phyloP scores from a whole-genome alignment of 2,797 vertebrate species.

The Florisuga fusca region DNA sequence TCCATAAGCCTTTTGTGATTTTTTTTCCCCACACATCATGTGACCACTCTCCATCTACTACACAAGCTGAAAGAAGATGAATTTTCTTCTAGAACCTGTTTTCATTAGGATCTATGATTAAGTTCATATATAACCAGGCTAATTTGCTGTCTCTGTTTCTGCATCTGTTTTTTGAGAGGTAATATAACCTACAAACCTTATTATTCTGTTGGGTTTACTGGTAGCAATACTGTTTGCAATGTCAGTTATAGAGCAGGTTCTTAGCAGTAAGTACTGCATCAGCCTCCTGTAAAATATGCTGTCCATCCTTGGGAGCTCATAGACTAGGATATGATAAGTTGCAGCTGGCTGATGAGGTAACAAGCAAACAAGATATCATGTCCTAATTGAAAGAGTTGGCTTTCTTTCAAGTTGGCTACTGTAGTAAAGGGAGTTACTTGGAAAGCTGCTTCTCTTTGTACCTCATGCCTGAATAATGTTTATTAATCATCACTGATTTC shows the following conservation, averaged over 20 bases:
- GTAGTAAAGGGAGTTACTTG: constrained; percentile 54
- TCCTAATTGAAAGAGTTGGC: constrained; percentile 56
- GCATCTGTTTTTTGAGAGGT: background rate
- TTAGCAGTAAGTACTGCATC: background rate
- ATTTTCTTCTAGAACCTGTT: background rate
- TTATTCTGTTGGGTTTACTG: background rate
- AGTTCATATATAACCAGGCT: background rate
- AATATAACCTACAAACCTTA: background rate
- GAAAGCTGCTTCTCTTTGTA: constrained; percentile 37
- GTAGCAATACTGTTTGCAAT: background rate
- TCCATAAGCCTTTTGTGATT: accelerated
- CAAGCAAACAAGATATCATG: constrained; percentile 4
- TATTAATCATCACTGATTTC: constrained; percentile 34
- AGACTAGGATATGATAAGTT: constrained; percentile 16
- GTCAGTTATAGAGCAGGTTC: background rate
- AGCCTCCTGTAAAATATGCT: background rate
- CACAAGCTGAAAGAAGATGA: background rate
- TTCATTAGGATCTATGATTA: background rate
- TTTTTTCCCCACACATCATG: background rate
- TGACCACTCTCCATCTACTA: background rate
- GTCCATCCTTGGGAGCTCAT: background rate
- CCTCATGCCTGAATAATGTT: constrained; percentile 54
- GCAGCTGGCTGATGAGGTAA: constrained; percentile 63
- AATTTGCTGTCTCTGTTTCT: background rate
- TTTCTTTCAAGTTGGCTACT: constrained; percentile 47